phyloP scores from a whole-genome alignment of 2,113 vertebrate genomes.

The Leucopternis melanops region DNA sequence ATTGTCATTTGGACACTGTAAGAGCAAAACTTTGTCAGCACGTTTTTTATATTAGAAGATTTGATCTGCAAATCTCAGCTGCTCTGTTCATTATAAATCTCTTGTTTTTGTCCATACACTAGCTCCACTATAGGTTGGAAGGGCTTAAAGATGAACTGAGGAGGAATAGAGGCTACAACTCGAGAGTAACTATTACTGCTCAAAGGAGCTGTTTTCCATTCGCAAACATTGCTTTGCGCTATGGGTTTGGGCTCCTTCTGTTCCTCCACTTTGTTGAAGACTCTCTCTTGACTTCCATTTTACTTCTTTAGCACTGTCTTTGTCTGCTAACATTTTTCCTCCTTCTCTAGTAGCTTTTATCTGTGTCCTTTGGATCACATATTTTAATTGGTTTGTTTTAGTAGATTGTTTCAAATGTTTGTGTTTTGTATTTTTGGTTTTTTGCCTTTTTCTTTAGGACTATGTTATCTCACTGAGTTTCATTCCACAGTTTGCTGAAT shows the following conservation, averaged over 20 bases:
- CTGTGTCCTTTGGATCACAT: slow-evolving; percentile 73
- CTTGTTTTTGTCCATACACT: slow-evolving; percentile 88
- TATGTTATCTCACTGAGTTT: slow-evolving; percentile 67
- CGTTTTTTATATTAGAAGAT: slow-evolving; percentile 65
- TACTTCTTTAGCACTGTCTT: slow-evolving; percentile 80
- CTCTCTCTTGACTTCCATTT: slow-evolving; percentile 79
- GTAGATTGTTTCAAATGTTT: slow-evolving; percentile 68
- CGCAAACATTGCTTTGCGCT: slow-evolving; percentile 85
- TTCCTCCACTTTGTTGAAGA: slow-evolving; percentile 80
- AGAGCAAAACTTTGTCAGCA: slow-evolving; percentile 65
- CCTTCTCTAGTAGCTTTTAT: slow-evolving; percentile 70
- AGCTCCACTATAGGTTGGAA: slow-evolving; percentile 99
- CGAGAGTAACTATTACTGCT: slow-evolving; percentile 99
- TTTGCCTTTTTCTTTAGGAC: slow-evolving; percentile 68
- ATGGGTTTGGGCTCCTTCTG: slow-evolving; percentile 81
- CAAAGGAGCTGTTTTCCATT: slow-evolving; percentile 87
- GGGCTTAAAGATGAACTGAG: slow-evolving; percentile 99
- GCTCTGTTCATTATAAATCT: slow-evolving; percentile 86
- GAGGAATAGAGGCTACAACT: slow-evolving; percentile 97
- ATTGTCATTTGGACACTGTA: slow-evolving; percentile 62
- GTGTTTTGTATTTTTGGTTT: slow-evolving; percentile 66
- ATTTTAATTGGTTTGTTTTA: slow-evolving; percentile 67
- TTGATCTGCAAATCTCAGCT: slow-evolving; percentile 78
- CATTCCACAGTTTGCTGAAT: slow-evolving; percentile 69
- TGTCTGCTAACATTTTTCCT: slow-evolving; percentile 74